Base-by-base conservation (phyloP, 2,797 vertebrate genomes). In the Hipposideros larvatus region DNA sequence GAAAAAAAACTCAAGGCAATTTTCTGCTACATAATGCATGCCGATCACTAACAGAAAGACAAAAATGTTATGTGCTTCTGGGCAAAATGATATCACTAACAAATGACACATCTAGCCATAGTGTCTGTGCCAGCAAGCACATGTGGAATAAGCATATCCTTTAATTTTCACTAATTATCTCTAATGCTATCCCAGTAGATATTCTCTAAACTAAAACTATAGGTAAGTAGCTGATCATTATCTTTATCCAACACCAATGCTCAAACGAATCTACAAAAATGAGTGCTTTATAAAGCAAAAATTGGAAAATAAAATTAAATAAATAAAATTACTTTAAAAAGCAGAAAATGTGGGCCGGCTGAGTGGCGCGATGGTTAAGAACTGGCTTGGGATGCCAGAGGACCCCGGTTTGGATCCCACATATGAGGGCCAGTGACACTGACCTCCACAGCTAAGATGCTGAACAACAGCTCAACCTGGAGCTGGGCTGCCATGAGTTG, bases 11-110 rank as follows among this genome's bases (percentile, higher is more conserved):
- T 70, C 53, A 57, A 84, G 71, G 21, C 34, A 90, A 87, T 88
- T 88, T 92, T 88, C 28, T 88, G 28, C 14, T 80, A 77, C 80
- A 61, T 88, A 80, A 71, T 65, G 80, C 43, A 87, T 41, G 34
- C 15, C 61, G 63, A 31, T 74, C 37, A 89, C 89, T 86, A 97
- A 88, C 61, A 82, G 48, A 73, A 88, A 82, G 10, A 51, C 31
- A 63, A 88, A 83, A 89, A 63, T 28, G 0, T 41, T 48, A 88
- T 57, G 5, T 82, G 14, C 2, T 89, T 66, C 22, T 82, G 6
- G 37, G 19, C 21, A 86, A 87, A 95, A 86, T 0, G 13, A 71
- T 19, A 61, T 21, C 46, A 77, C 43, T 65, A 74, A 46, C 3
- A 75, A 87, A 48, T 70, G 4, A 14, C 9, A 78, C 5, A 11